Evolutionary conservation across 1,140 invertebrate genomes (phyloP).

Genomic region (Saxidomus purpurata): DNA sequence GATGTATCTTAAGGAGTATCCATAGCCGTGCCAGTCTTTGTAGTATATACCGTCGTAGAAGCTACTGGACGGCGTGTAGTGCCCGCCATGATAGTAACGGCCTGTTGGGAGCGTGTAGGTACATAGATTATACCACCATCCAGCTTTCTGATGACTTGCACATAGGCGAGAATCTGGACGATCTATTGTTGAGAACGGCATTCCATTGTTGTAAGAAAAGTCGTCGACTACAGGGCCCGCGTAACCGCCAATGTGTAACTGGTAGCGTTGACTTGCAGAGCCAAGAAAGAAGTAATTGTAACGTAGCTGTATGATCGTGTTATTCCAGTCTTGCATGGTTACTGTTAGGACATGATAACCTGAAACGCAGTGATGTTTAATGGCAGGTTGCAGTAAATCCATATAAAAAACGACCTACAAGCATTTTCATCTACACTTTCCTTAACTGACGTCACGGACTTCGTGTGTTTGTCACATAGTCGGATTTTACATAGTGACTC

Average conservation of each 20-base stretch:
- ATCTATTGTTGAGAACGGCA: conserved; percentile 69
- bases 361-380: too few relatives aligned
- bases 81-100: conserved; percentile 61
- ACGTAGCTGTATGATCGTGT: not conserved
- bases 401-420: too few relatives aligned
- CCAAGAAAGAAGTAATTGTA: conserved; percentile 33
- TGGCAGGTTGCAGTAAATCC: too few relatives aligned
- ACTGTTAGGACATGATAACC: conserved; percentile 44
- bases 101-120: conserved; percentile 72
- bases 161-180: conserved; percentile 66
- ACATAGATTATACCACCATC: conserved; percentile 73
- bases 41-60: conserved; percentile 76
- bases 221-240: conserved; percentile 42
- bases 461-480: too few relatives aligned
- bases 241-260: conserved; percentile 66
- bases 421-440: too few relatives aligned
- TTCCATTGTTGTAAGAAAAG: conserved; percentile 64
- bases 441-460: too few relatives aligned
- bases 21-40: conserved; percentile 72
- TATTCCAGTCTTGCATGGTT: conserved; percentile 27
- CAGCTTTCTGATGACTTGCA: conserved; percentile 53
- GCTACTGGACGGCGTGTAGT: conserved; percentile 62
- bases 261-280: not conserved
- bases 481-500: too few relatives aligned
- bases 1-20: conserved; percentile 70